A percentile compares a stretch with the other conserved stretches of the same genome.
These are phyloP conservation scores for Lichenostomus cassidix DNA, from an alignment of 2,113 vertebrate genomes.

Conservation along the genomic window DNA sequence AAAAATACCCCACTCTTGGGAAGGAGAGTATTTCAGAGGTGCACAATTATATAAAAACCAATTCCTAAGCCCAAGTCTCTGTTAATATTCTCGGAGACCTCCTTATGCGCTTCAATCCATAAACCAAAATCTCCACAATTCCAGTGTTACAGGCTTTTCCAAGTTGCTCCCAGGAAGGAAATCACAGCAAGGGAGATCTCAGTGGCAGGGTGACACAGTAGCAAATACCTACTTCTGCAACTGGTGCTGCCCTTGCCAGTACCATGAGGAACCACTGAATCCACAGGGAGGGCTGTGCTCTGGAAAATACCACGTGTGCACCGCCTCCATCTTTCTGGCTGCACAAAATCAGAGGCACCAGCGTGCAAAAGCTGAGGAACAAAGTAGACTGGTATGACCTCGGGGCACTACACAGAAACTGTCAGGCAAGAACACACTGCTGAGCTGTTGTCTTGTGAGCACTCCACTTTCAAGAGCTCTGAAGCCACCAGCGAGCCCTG, in stretches of 20 bases:
- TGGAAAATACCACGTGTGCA: neutral
- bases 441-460: neutral
- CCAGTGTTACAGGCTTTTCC: fast-evolving
- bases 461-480: neutral
- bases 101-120: neutral
- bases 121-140: neutral
- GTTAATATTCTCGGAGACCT: neutral
- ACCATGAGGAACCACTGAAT: neutral
- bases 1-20: neutral
- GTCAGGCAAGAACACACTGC: neutral
- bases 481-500: neutral
- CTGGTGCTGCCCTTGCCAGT: neutral
- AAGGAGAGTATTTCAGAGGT: neutral
- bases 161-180: neutral
- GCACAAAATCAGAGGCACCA: neutral
- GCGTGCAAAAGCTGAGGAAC: neutral
- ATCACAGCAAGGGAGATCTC: neutral
- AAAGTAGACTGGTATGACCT: neutral
- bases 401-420: neutral
- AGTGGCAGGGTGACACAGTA: neutral
- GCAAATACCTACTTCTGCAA: neutral
- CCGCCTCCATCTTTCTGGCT: neutral
- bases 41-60: neutral
- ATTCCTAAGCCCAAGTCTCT: too few relatives aligned
- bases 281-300: neutral